Evolutionary conservation across 2,113 vertebrate species (phyloP).

Genomic region (Lipophrys pholis): DNA sequence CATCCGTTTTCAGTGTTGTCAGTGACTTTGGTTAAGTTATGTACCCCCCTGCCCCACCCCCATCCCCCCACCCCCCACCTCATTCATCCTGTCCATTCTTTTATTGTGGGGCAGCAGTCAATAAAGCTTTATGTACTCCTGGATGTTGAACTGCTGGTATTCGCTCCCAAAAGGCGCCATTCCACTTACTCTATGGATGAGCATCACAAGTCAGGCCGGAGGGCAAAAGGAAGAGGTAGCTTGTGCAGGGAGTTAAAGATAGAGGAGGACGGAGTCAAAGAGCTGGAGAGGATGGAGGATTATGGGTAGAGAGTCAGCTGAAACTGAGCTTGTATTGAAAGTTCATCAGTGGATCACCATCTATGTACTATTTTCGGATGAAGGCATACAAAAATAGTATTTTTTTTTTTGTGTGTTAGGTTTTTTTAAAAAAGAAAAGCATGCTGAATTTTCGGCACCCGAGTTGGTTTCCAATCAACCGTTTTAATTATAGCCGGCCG

Average conservation of each 20-base stretch:
- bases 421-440: conserved; percentile 15
- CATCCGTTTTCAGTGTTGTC: conserved; percentile 44
- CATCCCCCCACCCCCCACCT: conserved; percentile 14
- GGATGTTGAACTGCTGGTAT: conserved; percentile 75
- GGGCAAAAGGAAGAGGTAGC: conserved; percentile 36
- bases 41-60: conserved; percentile 1
- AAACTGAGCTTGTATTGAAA: conserved; percentile 31
- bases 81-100: background rate
- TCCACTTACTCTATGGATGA: conserved; percentile 86
- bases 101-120: conserved; percentile 67
- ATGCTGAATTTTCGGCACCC: background rate
- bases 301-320: conserved; percentile 40
- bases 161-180: conserved; percentile 82
- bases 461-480: conserved; percentile 36
- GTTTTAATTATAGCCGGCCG: conserved; percentile 58
- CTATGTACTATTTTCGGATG: conserved; percentile 10
- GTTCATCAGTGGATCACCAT: conserved; percentile 6
- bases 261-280: conserved; percentile 25
- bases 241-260: conserved; percentile 10
- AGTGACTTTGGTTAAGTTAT: conserved; percentile 35
- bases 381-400: background rate
- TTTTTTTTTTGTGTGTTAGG: too few relatives aligned
- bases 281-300: conserved; percentile 30
- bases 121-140: conserved; percentile 83
- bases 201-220: conserved; percentile 74